These are phyloP conservation scores for Mantis religiosa DNA, from an alignment of 2,888 invertebrate species.

Conservation along the genomic window DNA sequence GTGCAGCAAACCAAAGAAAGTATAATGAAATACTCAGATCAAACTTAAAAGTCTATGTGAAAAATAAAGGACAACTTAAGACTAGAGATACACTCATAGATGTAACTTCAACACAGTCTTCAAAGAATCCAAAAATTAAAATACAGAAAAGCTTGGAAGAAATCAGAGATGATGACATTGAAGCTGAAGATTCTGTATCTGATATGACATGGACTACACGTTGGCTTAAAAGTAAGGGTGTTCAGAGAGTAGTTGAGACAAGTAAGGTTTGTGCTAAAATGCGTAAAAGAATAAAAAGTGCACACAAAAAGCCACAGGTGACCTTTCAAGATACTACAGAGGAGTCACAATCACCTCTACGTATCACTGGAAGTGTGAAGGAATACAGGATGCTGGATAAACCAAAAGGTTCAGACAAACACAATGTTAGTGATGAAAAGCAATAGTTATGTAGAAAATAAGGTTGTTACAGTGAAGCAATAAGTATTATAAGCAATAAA, in stretches of 20 bases:
- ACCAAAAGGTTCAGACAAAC: not conserved
- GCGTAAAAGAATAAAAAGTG: constrained; percentile 11
- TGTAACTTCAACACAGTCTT: not conserved
- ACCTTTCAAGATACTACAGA: not conserved
- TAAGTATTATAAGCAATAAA: too few species aligned
- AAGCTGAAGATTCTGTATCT: not conserved
- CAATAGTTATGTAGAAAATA: too few species aligned
- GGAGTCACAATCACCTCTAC: not conserved
- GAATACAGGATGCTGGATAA: constrained; percentile 7
- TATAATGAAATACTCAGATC: not conserved
- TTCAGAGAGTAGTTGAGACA: constrained; percentile 15
- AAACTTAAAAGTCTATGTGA: not conserved
- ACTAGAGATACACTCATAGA: not conserved
- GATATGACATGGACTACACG: constrained; percentile 3
- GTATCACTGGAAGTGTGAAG: not conserved
- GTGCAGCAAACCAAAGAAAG: not conserved
- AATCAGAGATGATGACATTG: not conserved
- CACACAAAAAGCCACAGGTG: not conserved
- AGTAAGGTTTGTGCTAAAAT: constrained; percentile 18
- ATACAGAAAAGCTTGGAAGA: not conserved
- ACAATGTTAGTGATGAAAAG: not conserved
- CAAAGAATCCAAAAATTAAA: not conserved
- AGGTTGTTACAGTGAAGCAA: too few species aligned
- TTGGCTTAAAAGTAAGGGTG: constrained; percentile 18
- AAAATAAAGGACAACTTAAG: not conserved